Evolutionary conservation across 2,888 invertebrate species (phyloP), one percentile per base, ranked within the genome.

Genomic region (Epistrophe eligans): DNA sequence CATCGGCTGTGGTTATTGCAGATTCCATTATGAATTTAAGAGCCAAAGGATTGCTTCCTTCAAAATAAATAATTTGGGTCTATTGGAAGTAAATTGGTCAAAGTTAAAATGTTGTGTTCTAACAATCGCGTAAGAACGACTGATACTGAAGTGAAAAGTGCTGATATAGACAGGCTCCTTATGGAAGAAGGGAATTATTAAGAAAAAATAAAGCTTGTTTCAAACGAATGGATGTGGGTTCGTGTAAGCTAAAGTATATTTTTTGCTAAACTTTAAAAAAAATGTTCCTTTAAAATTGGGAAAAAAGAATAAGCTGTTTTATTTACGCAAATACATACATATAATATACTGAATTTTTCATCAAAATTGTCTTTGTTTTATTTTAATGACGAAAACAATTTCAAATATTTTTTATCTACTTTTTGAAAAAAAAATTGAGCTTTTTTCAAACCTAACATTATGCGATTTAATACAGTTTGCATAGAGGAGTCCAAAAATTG

Each of bases 1-100:
- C 94, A 84, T 97, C 97, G 0, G 97, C 98, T 0, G 93, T 94
- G 88, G 95, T 98, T 88, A 97, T 98, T 77, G 97, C 98, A 0
- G 95, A 96, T 90, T 98, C 98, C 2, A 97, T 98, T 87, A 92
- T 95, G 57, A 98, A 98, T 93, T 93, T 98, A 24, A 94, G 95
- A 88, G 93, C 93, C 11, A 94, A 94, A 80, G 95, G 95, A 4
- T 93, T 96, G 40, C 95, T 96, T 15, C 38, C 62, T 11, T 50
- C 45, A 11, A 82, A 85, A 72, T 82, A 72, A 57, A 4, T 4
- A 6, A 32, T 13, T 2, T 57, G 11, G 8, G 19, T 8, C 4
- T 38, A 5, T 48, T 66, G 48, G 35, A 48, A 19, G 15, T 13
- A 3, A 15, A 43, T 43, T 6, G 28, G 55, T 3, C 9, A 55